These are phyloP conservation scores for Salticus scenicus DNA, from an alignment of 2,888 invertebrate species.

Conservation along the genomic window DNA sequence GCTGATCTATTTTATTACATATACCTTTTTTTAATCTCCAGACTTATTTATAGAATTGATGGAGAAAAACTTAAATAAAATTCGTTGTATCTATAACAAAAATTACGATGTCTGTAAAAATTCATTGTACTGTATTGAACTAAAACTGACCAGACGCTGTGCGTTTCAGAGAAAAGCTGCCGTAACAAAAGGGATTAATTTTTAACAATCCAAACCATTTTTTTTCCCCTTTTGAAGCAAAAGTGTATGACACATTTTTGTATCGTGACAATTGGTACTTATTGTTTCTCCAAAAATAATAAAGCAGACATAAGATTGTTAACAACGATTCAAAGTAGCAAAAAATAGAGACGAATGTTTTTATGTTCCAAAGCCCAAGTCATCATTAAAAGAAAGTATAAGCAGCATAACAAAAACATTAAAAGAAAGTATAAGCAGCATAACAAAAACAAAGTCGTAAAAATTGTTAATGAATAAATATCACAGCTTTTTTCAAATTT, in stretches of 20 bases:
- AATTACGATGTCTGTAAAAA: neutral
- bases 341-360: neutral
- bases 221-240: neutral
- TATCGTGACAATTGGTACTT: constrained; percentile 1
- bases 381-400: neutral
- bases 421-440: neutral
- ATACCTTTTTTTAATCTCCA: too few species aligned
- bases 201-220: neutral
- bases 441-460: constrained; percentile 14
- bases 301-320: neutral
- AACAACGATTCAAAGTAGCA: neutral
- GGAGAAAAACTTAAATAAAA: too few species aligned
- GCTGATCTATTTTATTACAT: too few species aligned
- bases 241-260: neutral
- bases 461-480: constrained; percentile 2
- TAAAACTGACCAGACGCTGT: neutral
- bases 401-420: neutral
- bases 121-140: constrained; percentile 4
- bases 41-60: too few species aligned
- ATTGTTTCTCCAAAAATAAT: neutral
- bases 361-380: neutral
- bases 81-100: neutral
- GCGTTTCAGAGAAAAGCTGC: neutral
- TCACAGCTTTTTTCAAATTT: neutral
- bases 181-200: constrained; percentile 13